Evolutionary conservation across 2,113 vertebrate genomes (phyloP).

Genomic region (Xyrauchen texanus): DNA sequence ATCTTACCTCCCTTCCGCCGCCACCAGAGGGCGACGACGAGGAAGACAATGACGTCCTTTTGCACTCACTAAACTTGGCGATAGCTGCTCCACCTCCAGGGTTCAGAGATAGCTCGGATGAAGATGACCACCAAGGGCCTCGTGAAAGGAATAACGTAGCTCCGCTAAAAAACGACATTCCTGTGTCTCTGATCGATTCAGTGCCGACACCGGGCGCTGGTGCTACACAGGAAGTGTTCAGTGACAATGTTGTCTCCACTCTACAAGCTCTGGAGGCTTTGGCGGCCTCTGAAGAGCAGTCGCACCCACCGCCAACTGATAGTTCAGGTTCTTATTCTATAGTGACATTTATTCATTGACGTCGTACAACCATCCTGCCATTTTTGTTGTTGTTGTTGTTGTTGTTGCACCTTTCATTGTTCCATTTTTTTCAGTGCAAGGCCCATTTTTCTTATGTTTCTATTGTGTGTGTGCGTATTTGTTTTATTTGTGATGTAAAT

Average conservation of each 20-base stretch:
- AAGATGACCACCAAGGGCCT: constrained; percentile 86
- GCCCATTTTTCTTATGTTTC: constrained; percentile 71
- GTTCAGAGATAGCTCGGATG: constrained; percentile 97
- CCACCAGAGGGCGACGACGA: constrained; percentile 92
- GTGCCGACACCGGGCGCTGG: constrained; percentile 84
- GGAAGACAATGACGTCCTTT: constrained; percentile 90
- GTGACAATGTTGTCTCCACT: constrained; percentile 86
- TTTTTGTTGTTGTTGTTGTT: constrained; percentile 50
- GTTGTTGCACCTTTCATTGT: constrained; percentile 69
- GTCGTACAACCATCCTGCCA: constrained; percentile 76
- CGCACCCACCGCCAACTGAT: constrained; percentile 84
- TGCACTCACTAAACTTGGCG: constrained; percentile 95
- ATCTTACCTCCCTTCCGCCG: constrained; percentile 94
- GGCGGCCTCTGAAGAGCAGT: constrained; percentile 91
- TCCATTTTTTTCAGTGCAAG: constrained; percentile 69
- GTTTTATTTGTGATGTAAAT: constrained; percentile 56
- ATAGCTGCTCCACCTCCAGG: constrained; percentile 97
- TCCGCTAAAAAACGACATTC: constrained; percentile 82
- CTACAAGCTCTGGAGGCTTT: constrained; percentile 92
- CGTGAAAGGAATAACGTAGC: constrained; percentile 71
- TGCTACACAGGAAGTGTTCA: constrained; percentile 81
- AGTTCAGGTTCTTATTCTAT: constrained; percentile 99
- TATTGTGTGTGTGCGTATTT: constrained; percentile 68
- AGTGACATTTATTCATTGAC: constrained; percentile 97
- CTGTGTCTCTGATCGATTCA: constrained; percentile 95